Conservation (phyloP, 2,888 invertebrate species). For the Venustoraphidia nigricollis region DNA sequence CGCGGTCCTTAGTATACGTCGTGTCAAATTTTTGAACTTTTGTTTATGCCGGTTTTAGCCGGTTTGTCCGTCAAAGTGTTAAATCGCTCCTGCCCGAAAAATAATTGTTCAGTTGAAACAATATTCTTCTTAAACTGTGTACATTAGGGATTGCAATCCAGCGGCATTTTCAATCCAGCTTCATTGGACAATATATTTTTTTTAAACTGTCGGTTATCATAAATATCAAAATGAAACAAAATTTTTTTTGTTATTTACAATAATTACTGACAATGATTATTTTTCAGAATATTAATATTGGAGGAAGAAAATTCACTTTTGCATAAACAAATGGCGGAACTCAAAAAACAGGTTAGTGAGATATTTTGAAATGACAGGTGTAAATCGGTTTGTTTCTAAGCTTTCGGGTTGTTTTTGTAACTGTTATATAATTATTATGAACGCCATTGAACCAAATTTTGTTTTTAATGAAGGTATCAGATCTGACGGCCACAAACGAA, state of each 20-base stretch:
- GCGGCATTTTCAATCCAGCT: no score
- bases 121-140: no score
- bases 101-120: no score
- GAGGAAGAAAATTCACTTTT: constrained; percentile 54
- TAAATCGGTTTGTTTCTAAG: no score
- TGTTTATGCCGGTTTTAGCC: no score
- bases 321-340: constrained; percentile 48
- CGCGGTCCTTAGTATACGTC: no score
- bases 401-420: background rate
- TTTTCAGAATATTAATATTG: constrained; percentile 29
- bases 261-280: background rate
- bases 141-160: no score
- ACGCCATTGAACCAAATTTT: background rate
- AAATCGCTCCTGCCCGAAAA: no score
- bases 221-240: background rate
- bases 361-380: background rate
- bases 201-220: no score
- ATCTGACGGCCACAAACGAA: constrained; percentile 61
- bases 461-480: constrained; percentile 33
- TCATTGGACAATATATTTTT: no score
- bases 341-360: constrained; percentile 46
- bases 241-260: background rate
- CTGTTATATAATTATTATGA: background rate
- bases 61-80: no score
- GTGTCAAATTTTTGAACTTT: no score